Evolutionary conservation across 1,140 invertebrate species (phyloP).

Genomic region (Paraescarpia echinospica): DNA sequence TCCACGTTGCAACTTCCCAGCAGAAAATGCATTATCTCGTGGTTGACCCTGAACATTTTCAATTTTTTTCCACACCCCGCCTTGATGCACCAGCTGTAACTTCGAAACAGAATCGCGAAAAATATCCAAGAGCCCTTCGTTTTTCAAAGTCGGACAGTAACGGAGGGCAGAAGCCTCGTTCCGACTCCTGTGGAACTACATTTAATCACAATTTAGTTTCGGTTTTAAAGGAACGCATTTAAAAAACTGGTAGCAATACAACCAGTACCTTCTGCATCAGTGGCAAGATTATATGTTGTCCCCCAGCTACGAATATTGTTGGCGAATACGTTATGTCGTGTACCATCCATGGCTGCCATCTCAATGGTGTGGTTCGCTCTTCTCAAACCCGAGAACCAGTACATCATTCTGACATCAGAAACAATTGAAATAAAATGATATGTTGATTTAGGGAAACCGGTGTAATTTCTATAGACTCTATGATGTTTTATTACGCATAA

Average conservation of each 20-base stretch:
- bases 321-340: not conserved
- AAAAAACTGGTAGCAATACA: not conserved
- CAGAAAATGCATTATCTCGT: too few species aligned
- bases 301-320: not conserved
- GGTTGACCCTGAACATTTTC: too few species aligned
- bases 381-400: not conserved
- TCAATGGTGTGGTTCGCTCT: not conserved
- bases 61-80: too few species aligned
- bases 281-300: not conserved
- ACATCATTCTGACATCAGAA: not conserved
- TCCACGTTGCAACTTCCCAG: too few species aligned
- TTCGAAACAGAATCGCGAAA: too few species aligned
- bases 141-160: too few species aligned
- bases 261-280: not conserved
- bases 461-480: too few species aligned
- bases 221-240: not conserved
- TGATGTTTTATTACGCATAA: too few species aligned
- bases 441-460: too few species aligned
- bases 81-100: too few species aligned
- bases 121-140: too few species aligned
- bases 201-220: not conserved
- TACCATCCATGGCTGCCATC: not conserved
- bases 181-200: not conserved
- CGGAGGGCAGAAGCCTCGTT: too few species aligned
- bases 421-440: not conserved